Conservation (phyloP, 2,888 invertebrate genomes). For the Spodoptera littoralis region DNA sequence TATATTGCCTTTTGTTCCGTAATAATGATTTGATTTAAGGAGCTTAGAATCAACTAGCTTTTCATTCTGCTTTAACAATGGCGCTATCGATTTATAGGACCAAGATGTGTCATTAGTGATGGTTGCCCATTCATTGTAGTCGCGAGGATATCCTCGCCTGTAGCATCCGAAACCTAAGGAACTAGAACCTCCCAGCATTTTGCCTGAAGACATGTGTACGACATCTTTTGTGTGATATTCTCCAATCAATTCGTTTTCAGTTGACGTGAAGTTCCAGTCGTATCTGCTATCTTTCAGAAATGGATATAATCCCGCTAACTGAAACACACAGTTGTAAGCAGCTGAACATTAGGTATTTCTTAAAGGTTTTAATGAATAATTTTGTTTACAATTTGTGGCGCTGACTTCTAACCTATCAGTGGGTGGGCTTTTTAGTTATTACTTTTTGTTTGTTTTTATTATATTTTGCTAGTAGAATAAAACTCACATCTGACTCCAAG, state of each 20-base stretch:
- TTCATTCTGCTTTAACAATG: conserved; percentile 17
- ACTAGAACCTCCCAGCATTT: conserved; percentile 61
- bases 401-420: no score
- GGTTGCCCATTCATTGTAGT: conserved; percentile 27
- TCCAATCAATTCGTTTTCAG: conserved; percentile 36
- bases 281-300: conserved; percentile 51
- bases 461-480: no score
- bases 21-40: conserved; percentile 52
- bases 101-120: conserved; percentile 26
- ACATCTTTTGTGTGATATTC: conserved; percentile 33
- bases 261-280: conserved; percentile 67
- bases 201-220: conserved; percentile 59
- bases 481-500: conserved; percentile 58
- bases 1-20: conserved; percentile 76
- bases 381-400: no score
- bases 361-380: no score
- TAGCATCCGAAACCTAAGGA: conserved; percentile 9
- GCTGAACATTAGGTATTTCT: no score
- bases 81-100: conserved; percentile 18
- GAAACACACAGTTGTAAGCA: no score
- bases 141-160: conserved; percentile 17
- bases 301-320: conserved; percentile 32
- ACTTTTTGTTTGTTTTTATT: no score
- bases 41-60: conserved; percentile 16
- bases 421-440: no score